Evolutionary conservation across 2,113 vertebrate genomes (phyloP), one percentile per base, ranked within the genome.

Genomic region (Dasyurus viverrinus): DNA sequence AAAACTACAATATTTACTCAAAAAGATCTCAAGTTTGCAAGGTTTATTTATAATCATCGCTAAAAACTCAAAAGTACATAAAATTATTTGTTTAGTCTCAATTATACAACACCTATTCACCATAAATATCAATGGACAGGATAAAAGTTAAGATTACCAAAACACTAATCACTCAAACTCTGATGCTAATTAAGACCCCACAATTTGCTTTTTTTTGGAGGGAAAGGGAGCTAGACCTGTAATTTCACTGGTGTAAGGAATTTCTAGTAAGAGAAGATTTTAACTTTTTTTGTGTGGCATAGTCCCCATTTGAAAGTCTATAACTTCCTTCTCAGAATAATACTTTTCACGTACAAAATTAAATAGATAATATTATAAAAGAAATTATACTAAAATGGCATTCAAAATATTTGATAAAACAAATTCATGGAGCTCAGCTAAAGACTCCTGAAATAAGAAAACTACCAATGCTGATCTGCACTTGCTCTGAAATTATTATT

Each of bases 51-150:
- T 90, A 46, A 23, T 93, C 84, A 90, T 92, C 60, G 54, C 5
- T 48, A 47, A 57, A 89, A 42, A 53, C 89, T 93, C 96, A 91
- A 55, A 55, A 84, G 16, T 84, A 84, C 19, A 22, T 42, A 95
- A 53, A 60, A 48, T 92, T 60, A 92, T 90, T 89, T 60, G 53
- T 30, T 46, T 96, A 98, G 96, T 97, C 97, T 98, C 97, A 94
- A 98, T 95, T 96, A 97, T 95, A 92, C 96, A 97, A 98, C 97
- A 98, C 96, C 96, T 91, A 97, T 89, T 54, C 97, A 97, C 96
- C 97, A 98, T 98, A 95, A 54, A 50, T 91, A 52, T 68, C 93
- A 96, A 94, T 90, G 94, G 97, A 96, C 97, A 94, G 94, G 95
- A 97, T 95, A 97, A 95, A 98, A 98, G 96, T 96, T 76, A 97